A percentile compares a stretch with the other conserved stretches of the same genome.
Conservation (phyloP, 2,888 invertebrate genomes). For the Ochropleura plecta region DNA sequence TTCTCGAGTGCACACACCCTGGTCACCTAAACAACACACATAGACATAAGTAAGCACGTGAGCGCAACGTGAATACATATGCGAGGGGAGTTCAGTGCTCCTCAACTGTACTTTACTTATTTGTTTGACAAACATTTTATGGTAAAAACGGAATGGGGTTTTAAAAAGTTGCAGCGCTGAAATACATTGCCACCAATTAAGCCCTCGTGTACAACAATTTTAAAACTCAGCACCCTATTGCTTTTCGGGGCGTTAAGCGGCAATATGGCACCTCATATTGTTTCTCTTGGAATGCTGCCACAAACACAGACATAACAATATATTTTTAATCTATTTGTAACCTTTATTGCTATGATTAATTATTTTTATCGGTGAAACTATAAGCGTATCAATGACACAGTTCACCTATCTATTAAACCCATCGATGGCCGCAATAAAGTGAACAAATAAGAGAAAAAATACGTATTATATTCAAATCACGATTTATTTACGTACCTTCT, state of each 20-base stretch:
- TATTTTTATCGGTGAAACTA: conserved; percentile 37
- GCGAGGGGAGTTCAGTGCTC: conserved; percentile 4
- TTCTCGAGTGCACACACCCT: conserved; percentile 89
- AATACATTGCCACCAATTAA: conserved; percentile 17
- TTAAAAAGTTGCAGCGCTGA: background rate
- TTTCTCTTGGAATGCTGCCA: conserved; percentile 55
- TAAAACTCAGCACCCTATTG: conserved; percentile 30
- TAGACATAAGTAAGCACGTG: conserved; percentile 10
- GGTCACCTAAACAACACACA: conserved; percentile 78
- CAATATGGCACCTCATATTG: conserved; percentile 48
- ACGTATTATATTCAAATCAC: conserved; percentile 54
- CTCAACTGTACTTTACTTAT: background rate
- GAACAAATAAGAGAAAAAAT: conserved; percentile 53
- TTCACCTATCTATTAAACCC: conserved; percentile 36
- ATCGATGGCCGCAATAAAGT: conserved; percentile 52
- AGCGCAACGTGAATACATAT: conserved; percentile 1
- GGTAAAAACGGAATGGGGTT: background rate
- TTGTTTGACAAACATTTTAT: background rate
- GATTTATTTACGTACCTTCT: conserved; percentile 77
- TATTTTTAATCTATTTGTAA: conserved; percentile 48
- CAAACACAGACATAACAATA: conserved; percentile 32
- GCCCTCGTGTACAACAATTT: conserved; percentile 28
- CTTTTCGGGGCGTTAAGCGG: conserved; percentile 40
- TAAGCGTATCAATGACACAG: conserved; percentile 45
- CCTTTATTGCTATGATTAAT: conserved; percentile 39